phyloP scores from a whole-genome alignment of 2,797 vertebrate genomes.

The Amazona finschi region DNA sequence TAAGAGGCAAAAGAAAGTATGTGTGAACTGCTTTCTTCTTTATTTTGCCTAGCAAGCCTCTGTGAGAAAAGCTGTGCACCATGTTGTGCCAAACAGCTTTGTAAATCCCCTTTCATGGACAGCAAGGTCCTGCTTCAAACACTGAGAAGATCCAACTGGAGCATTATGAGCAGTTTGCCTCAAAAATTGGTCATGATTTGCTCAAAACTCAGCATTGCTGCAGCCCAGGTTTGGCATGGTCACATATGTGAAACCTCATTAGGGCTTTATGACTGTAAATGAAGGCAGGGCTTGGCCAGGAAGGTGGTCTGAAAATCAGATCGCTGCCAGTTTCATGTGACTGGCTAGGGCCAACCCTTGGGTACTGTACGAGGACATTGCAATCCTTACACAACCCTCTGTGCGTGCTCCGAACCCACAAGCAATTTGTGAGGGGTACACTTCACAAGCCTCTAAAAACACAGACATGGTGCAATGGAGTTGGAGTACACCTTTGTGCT shows the following conservation, averaged over 20 bases:
- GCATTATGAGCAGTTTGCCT: not conserved
- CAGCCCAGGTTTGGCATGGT: not conserved
- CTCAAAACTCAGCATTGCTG: not conserved
- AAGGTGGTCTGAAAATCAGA: not conserved
- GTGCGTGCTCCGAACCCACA: not conserved
- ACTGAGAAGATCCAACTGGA: not conserved
- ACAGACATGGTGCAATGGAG: accelerated
- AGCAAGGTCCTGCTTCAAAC: not conserved
- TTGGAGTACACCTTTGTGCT: not conserved
- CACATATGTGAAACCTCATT: not conserved
- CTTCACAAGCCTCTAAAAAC: not conserved
- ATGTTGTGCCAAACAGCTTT: not conserved
- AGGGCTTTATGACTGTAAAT: not conserved
- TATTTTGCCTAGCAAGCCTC: not conserved
- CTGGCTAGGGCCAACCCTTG: not conserved
- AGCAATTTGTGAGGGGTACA: not conserved
- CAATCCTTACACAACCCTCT: not conserved
- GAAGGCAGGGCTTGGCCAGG: not conserved
- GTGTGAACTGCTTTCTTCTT: not conserved
- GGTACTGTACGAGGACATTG: not conserved
- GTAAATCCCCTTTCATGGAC: not conserved
- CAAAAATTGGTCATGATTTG: not conserved
- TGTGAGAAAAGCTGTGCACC: not conserved
- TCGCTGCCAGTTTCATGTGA: not conserved
- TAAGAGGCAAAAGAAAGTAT: not conserved